Base-by-base conservation (phyloP, 2,113 vertebrate genomes). In the Hystrix cristata region DNA sequence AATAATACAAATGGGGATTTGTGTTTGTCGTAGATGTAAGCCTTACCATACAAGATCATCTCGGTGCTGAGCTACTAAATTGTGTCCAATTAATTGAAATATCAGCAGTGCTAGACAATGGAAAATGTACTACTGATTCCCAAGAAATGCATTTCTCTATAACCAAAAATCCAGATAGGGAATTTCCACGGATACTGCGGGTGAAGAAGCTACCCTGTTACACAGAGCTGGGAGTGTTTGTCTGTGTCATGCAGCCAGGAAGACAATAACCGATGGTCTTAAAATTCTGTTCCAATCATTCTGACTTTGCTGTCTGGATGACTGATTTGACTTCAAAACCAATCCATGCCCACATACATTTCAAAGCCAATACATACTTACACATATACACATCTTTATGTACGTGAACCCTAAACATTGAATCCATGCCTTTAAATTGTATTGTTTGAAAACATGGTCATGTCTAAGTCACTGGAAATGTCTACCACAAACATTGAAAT, bases 391-490 rank as follows among this genome's bases (percentile, higher is more conserved):
- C 12, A 46, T 16, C 3, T 79, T 53, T 87, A 34, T 64, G 46
- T 51, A n/a, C 16, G 25, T 23, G 59, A 53, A 23, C 13, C 84
- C 46, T 11, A 59, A 76, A 53, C 14, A 62, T 29, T 74, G 14
- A 85, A 46, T 23, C 38, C 10, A 84, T 46, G 3, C 14, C 74
- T 91, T 71, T 27, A 71, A 84, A 94, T 48, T 62, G 62, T n/a
- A 95, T 91, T 81, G 38, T 25, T 88, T 92, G 29, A 94, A 87
- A 92, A 67, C 81, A 83, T 7, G 7, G 91, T 48, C 31, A n/a
- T 9, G 1, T 23, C 6, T 69, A 69, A 91, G 43, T 65, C 55
- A 85, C 0, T 79, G 51, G 83, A 88, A 86, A 82, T 80, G 19
- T 5, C 81, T 55, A 69, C 71, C 46, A 69, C 0, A 0, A 72